Base-by-base conservation (phyloP, 2,797 vertebrate species). In the Mormyrops boulengeri region DNA sequence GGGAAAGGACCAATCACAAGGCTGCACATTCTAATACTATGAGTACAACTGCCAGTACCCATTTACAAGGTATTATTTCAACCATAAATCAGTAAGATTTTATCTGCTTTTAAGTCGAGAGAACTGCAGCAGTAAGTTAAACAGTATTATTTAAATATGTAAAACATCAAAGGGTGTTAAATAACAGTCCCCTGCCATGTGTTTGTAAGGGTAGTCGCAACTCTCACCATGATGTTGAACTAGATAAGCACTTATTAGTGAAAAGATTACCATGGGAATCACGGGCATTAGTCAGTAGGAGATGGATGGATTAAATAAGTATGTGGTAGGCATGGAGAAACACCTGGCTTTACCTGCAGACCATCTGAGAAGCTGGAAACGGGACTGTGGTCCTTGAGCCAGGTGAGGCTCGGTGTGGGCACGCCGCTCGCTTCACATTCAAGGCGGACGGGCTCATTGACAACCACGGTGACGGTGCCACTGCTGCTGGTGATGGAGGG, bases 351-450 rank as follows among this genome's bases (percentile, higher is more conserved):
- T 94, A 99, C 99, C 98, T 99, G 98, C 34, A 98, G 94, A 89
- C 98, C 97, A 0, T 97, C 93, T 4, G 96, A 94, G 1, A 97
- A 94, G 86, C 97, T 97, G 69, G 97, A 96, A 73, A 99, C 97
- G 0, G 99, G 98, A 91, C 98, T 98, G 57, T 98, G 98, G 19
- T 99, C 98, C 95, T 99, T 99, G 82, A 99, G 93, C 99, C 99
- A 99, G 0, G 98, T 99, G 92, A 99, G 96, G 94, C 96, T 97
- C 12, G 99, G 99, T n/a, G 91, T 92, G 2, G 99, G 99, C 89
- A 98, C 97, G 1, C 99, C 98, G 3, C 96, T 96, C 73, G 98
- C 97, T 94, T 99, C 98, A 91, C 99, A 99, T 90, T 97, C 96
- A 92, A 99, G 93, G 62, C 94, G 95, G 90, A 96, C 96, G 0